A percentile compares a stretch with the other conserved stretches of the same genome.
These are phyloP conservation scores for Tupiocoris notatus DNA, from an alignment of 2,888 invertebrate species.

Conservation along the genomic window DNA sequence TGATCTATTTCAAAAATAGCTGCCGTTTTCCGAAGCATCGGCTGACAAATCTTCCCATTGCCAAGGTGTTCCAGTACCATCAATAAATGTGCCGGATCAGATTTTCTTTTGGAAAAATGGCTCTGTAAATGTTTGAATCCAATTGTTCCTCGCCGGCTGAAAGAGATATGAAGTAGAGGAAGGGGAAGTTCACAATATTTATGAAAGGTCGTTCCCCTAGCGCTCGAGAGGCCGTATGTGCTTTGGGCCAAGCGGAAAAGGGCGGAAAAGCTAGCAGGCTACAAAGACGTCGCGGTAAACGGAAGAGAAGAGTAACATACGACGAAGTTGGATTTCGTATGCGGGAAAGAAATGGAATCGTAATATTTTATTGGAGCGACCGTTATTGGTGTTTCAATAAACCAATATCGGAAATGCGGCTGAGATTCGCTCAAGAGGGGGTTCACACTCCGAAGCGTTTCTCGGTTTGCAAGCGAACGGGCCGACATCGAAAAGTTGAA, in stretches of 20 bases:
- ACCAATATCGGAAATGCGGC: conserved; percentile 38
- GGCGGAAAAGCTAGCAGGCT: background rate
- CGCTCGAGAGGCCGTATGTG: background rate
- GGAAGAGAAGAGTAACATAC: background rate
- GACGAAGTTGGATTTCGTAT: conserved; percentile 9
- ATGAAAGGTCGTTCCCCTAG: conserved; percentile 12
- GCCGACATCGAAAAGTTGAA: background rate
- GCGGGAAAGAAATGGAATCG: conserved; percentile 7
- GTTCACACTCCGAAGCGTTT: background rate
- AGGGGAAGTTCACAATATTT: conserved; percentile 6
- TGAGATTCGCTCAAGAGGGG: conserved; percentile 17
- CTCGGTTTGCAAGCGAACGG: too few relatives aligned
- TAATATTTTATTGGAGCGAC: conserved; percentile 36
- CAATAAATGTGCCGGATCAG: too few relatives aligned
- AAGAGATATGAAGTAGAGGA: background rate
- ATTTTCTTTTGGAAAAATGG: background rate
- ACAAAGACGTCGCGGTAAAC: background rate
- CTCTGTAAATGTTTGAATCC: background rate
- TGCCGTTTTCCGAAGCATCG: too few relatives aligned
- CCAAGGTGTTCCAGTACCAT: too few relatives aligned
- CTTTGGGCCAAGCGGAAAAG: background rate
- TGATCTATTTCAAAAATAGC: too few relatives aligned
- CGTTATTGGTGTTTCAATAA: conserved; percentile 41
- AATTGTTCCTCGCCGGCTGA: background rate
- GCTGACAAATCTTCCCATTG: too few relatives aligned